A percentile compares a stretch with the other conserved stretches of the same genome.
These are phyloP conservation scores for Cacatua alba DNA, from an alignment of 2,113 vertebrate genomes.

Conservation along the genomic window DNA sequence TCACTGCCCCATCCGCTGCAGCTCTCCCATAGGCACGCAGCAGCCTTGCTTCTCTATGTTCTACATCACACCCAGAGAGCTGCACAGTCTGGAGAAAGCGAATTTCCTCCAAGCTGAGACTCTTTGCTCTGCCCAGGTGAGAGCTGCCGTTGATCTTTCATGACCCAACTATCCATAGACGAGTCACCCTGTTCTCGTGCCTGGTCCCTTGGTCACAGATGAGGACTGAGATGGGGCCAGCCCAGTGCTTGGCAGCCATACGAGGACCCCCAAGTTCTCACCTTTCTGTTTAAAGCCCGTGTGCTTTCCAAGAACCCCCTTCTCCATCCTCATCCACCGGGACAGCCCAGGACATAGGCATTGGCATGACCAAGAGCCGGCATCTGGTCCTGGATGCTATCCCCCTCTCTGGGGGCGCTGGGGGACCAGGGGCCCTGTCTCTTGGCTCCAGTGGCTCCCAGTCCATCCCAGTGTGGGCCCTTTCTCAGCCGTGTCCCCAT, in stretches of 20 bases:
- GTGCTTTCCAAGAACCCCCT: not conserved
- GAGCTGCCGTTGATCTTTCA: not conserved
- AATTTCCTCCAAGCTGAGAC: not conserved
- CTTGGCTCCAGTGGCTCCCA: constrained; percentile 16
- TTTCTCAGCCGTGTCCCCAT: constrained; percentile 68
- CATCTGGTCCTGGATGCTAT: not conserved
- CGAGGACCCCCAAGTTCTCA: not conserved
- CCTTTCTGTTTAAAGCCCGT: not conserved
- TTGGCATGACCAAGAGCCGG: fast-evolving
- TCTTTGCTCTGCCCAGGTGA: not conserved
- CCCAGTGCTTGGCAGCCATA: too few species aligned
- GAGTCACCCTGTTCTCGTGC: not conserved
- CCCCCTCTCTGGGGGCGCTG: fast-evolving
- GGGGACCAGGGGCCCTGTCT: not conserved
- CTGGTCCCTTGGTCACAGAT: not conserved
- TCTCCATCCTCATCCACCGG: not conserved
- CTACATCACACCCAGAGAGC: not conserved
- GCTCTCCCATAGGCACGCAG: not conserved
- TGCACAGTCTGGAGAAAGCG: not conserved
- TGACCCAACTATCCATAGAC: not conserved
- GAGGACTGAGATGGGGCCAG: too few species aligned
- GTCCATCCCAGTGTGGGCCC: constrained; percentile 19
- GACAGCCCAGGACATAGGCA: not conserved
- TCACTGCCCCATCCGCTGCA: not conserved
- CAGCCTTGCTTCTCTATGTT: not conserved